These are phyloP conservation scores for Climacteris rufus DNA, from an alignment of 2,113 vertebrate genomes.

Conservation along the genomic window DNA sequence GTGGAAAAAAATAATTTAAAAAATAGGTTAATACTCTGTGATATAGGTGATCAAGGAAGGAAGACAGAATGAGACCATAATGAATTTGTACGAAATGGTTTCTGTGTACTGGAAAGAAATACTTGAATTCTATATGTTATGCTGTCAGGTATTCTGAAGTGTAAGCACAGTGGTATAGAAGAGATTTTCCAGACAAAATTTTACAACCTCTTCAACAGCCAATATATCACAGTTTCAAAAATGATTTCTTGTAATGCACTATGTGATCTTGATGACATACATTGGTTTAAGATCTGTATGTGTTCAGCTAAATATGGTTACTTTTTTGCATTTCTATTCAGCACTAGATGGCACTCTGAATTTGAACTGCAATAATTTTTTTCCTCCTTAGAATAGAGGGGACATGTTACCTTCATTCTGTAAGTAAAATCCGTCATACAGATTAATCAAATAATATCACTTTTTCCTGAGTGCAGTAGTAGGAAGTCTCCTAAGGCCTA, in stretches of 20 bases:
- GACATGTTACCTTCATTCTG: not conserved
- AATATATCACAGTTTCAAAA: not conserved
- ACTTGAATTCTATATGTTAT: not conserved
- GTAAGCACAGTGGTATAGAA: not conserved
- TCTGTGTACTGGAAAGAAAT: not conserved
- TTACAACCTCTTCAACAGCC: not conserved
- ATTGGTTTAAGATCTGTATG: not conserved
- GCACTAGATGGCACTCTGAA: conserved; percentile 75
- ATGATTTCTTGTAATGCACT: not conserved
- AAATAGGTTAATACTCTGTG: not conserved
- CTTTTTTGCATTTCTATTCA: not conserved
- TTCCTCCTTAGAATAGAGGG: not conserved
- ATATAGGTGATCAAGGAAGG: not conserved
- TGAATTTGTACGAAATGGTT: not conserved
- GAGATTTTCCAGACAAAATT: not conserved
- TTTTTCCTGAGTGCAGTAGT: not conserved
- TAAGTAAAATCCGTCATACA: not conserved
- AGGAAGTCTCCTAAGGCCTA: not conserved
- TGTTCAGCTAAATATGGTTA: not conserved
- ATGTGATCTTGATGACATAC: not conserved
- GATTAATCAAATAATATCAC: conserved; percentile 13
- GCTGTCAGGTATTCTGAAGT: not conserved
- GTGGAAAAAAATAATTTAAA: not conserved
- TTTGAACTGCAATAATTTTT: conserved; percentile 19
- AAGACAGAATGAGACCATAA: not conserved